Base-by-base conservation (phyloP, 2,888 invertebrate genomes). In the Tinea trinotella region DNA sequence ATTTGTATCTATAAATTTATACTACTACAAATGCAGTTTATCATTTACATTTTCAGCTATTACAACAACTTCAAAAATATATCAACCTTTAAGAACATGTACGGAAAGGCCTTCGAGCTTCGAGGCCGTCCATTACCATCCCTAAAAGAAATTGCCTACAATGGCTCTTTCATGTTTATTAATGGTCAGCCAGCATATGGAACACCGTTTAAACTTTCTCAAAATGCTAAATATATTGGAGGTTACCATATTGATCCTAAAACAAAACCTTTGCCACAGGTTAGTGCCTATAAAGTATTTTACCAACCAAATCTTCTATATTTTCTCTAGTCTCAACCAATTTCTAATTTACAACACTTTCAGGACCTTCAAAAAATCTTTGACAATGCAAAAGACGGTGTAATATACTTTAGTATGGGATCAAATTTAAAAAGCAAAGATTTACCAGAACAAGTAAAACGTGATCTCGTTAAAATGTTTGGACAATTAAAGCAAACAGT, bases 351-450 rank as follows among this genome's bases (percentile, higher is more conserved):
- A 13, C 30, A 30, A 22, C 7, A 22, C n/a, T 35, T 53, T 6
- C 36, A 53, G 53, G 53, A 53, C 15, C 36, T 71, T 10, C 59
- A 69, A 56, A 57, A 63, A 13, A 64, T 64, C 53, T 52, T 69
- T 34, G 64, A 67, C 35, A 58, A 57, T 3, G 61, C 68, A 4
- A 59, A 61, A 17, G 57, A 69, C 30, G 71, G 72, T 0, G 66
- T 65, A 7, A 62, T 72, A 30, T 64, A 61, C 57, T 70, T 73
- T 58, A 70, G 68, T 53, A 59, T 73, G 60, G 73, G 73, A 4
- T 64, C 69, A 1, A 65, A 66, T 15, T 56, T 69, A 6, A 58
- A 63, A 36, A 64, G 63, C 19, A 58, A 59, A 3, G 49, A 57
- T 0, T 58, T 71, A 59, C 60, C 67, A 3, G 59, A 58, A 13